Percentiles rank a stretch among this genome's conserved stretches.
Evolutionary conservation across 2,888 invertebrate genomes (phyloP).

Genomic region (Ametastegia equiseti): DNA sequence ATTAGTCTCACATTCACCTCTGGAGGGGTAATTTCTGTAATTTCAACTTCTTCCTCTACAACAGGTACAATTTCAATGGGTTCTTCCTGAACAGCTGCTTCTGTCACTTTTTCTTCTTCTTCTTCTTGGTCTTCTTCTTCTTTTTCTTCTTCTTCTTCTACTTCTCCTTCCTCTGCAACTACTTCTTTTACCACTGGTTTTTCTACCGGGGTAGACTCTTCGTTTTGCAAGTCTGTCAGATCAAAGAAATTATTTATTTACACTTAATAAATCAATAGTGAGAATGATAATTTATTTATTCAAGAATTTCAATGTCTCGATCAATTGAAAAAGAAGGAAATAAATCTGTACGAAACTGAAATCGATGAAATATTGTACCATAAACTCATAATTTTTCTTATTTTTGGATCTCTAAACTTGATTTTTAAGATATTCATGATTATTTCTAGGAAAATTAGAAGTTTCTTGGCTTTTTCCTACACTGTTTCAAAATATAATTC

Average conservation of each 20-base stretch:
- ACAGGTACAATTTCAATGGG: not conserved
- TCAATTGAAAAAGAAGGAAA: too few species aligned
- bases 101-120: not conserved
- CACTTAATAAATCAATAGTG: not conserved
- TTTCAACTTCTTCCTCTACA: slow-evolving; percentile 21
- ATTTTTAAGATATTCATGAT: too few species aligned
- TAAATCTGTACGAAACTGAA: too few species aligned
- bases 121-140: slow-evolving; percentile 2
- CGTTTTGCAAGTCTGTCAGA: slow-evolving; percentile 55
- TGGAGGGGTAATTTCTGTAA: slow-evolving; percentile 24
- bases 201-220: slow-evolving; percentile 50
- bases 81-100: too few species aligned
- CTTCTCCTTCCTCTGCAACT: slow-evolving; percentile 11
- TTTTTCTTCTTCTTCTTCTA: not conserved
- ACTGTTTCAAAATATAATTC: not conserved
- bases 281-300: not conserved
- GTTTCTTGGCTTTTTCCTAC: too few species aligned
- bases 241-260: slow-evolving; percentile 6
- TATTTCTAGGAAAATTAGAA: too few species aligned
- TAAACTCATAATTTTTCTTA: too few species aligned
- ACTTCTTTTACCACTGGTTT: slow-evolving; percentile 49
- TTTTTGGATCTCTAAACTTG: too few species aligned
- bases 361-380: too few species aligned
- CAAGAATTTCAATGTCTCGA: too few species aligned
- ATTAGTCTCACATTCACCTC: slow-evolving; percentile 29